phyloP scores from a whole-genome alignment of 1,140 invertebrate genomes.

The Arctopsyche grandis region DNA sequence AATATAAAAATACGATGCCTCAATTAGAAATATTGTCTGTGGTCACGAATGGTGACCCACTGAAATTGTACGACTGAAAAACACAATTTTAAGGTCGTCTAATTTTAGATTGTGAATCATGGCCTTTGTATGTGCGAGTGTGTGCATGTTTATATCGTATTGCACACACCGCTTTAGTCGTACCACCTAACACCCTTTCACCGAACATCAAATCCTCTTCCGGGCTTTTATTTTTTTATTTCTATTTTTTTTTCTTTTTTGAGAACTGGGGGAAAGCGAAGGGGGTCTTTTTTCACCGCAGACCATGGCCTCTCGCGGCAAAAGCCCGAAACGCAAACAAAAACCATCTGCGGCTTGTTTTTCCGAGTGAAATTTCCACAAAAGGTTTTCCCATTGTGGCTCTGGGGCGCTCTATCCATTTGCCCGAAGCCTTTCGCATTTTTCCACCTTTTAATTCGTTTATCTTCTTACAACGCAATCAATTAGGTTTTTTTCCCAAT shows the following conservation, averaged over 20 bases:
- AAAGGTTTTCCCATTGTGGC: constrained; percentile 40
- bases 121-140: not conserved
- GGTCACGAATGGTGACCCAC: constrained; percentile 3
- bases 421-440: constrained; percentile 10
- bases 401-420: constrained; percentile 35
- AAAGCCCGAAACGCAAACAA: constrained; percentile 41
- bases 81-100: not conserved
- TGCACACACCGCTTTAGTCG: not conserved
- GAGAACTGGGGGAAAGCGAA: not conserved
- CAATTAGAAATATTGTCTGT: constrained; percentile 25
- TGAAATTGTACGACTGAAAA: not conserved
- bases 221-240: constrained; percentile 1
- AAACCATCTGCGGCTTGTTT: constrained; percentile 40
- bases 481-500: constrained; percentile 19
- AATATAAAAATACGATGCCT: not conserved
- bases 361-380: constrained; percentile 40
- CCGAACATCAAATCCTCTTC: constrained; percentile 32
- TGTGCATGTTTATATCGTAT: not conserved
- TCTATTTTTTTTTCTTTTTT: not conserved
- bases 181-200: constrained; percentile 32
- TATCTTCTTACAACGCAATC: constrained; percentile 31
- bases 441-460: constrained; percentile 43
- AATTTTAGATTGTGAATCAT: constrained; percentile 9
- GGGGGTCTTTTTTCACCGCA: not conserved
- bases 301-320: constrained; percentile 3